Evolutionary conservation across 2,888 invertebrate genomes (phyloP).

Genomic region (Cantharis nigra): DNA sequence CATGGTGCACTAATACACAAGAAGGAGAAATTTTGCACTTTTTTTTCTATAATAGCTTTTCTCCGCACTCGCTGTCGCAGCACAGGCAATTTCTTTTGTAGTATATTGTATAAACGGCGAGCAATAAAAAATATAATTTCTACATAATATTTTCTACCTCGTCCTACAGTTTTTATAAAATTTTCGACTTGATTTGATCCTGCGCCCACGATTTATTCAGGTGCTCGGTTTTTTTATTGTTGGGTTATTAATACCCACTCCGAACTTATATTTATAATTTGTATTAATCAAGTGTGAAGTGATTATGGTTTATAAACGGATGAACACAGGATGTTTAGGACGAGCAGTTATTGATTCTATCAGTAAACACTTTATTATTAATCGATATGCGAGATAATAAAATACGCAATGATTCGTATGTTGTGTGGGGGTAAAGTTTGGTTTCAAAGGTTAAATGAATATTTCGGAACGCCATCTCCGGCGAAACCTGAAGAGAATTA

Average conservation of each 20-base stretch:
- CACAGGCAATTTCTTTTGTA: not conserved
- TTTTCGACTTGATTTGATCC: conserved; percentile 18
- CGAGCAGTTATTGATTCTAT: conserved; percentile 34
- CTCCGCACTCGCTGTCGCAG: not conserved
- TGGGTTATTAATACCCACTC: conserved; percentile 36
- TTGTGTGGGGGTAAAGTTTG: not conserved
- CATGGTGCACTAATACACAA: conserved; percentile 11
- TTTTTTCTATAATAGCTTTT: not conserved
- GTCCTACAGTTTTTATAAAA: conserved; percentile 16
- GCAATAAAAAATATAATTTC: not conserved
- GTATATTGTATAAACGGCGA: not conserved
- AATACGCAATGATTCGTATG: not conserved
- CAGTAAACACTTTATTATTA: conserved; percentile 21
- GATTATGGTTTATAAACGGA: conserved; percentile 36
- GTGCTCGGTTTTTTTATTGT: conserved; percentile 37
- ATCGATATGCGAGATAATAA: not conserved
- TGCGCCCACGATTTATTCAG: conserved; percentile 32
- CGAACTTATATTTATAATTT: conserved; percentile 37
- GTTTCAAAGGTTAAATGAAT: not conserved
- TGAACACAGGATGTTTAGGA: conserved; percentile 39
- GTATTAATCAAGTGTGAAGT: conserved; percentile 39
- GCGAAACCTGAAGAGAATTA: conserved; percentile 4
- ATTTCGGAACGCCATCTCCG: not conserved
- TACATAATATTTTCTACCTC: conserved; percentile 12
- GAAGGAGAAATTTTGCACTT: conserved; percentile 19